Conservation (phyloP, 2,797 vertebrate species). For the Aselliscus stoliczkanus region DNA sequence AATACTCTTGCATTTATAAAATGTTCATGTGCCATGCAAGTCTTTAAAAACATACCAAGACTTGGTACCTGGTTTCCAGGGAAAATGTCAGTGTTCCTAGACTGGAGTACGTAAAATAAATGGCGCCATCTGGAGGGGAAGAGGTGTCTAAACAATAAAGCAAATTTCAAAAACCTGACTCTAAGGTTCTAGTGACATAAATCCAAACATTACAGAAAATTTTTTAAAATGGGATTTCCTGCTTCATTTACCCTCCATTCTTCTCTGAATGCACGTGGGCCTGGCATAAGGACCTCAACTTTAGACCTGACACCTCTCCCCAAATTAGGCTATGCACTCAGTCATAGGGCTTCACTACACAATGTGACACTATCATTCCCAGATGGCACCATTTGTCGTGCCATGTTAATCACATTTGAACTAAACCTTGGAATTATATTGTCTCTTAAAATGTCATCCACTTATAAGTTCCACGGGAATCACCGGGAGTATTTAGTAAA, state of each 20-base stretch:
- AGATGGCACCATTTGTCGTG: background rate
- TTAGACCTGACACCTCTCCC: background rate
- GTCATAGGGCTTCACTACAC: background rate
- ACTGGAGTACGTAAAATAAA: background rate
- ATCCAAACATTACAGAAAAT: background rate
- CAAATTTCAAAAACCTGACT: background rate
- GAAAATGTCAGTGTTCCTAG: background rate
- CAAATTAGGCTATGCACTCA: background rate
- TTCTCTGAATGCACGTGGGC: background rate
- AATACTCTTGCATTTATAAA: rapidly evolving
- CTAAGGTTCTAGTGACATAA: background rate
- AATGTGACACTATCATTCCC: background rate
- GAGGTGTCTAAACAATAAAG: background rate
- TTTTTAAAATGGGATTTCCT: background rate
- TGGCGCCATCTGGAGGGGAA: constrained; percentile 75
- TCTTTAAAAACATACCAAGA: rapidly evolving
- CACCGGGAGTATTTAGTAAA: background rate
- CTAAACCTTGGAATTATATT: background rate
- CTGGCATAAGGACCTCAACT: background rate
- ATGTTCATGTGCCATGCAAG: rapidly evolving
- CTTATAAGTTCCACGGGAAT: background rate
- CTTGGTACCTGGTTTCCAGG: background rate
- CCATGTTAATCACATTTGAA: background rate
- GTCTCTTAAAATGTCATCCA: background rate
- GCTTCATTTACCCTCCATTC: background rate